phyloP scores from a whole-genome alignment of 2,113 vertebrate genomes.

The Vidua macroura region DNA sequence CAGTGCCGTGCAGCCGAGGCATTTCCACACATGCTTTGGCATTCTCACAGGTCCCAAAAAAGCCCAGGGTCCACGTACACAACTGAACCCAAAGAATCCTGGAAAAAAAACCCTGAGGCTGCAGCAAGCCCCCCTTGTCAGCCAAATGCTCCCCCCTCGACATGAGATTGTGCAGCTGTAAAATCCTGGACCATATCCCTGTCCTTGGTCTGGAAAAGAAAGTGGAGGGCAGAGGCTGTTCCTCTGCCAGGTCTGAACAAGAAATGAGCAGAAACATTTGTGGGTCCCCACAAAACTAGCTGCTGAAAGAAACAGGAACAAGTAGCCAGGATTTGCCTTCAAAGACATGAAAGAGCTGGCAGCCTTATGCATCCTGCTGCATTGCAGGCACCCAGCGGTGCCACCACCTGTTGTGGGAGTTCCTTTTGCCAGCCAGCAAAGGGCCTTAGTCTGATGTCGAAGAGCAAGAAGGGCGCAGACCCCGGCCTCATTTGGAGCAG shows the following conservation, averaged over 20 bases:
- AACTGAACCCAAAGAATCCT: background rate
- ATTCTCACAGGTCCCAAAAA: background rate
- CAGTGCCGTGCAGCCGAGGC: rapidly evolving
- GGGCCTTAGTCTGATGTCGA: background rate
- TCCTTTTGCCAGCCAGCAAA: background rate
- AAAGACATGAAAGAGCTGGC: rapidly evolving
- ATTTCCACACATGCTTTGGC: background rate
- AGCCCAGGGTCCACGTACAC: rapidly evolving
- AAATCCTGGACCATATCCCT: background rate
- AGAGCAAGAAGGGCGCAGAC: background rate
- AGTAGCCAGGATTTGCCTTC: background rate
- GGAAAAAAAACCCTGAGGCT: background rate
- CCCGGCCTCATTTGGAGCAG: rapidly evolving
- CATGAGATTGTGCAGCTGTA: background rate
- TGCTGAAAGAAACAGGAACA: background rate
- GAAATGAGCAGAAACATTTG: background rate
- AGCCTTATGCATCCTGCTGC: background rate
- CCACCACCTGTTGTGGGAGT: background rate
- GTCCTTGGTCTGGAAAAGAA: background rate
- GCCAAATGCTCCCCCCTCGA: rapidly evolving
- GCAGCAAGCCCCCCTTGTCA: rapidly evolving
- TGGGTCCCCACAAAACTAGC: background rate
- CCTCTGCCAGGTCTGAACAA: background rate
- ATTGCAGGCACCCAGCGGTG: rapidly evolving
- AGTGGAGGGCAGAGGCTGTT: rapidly evolving